Conservation (phyloP, 2,888 invertebrate genomes). For the Cerastoderma edule region DNA sequence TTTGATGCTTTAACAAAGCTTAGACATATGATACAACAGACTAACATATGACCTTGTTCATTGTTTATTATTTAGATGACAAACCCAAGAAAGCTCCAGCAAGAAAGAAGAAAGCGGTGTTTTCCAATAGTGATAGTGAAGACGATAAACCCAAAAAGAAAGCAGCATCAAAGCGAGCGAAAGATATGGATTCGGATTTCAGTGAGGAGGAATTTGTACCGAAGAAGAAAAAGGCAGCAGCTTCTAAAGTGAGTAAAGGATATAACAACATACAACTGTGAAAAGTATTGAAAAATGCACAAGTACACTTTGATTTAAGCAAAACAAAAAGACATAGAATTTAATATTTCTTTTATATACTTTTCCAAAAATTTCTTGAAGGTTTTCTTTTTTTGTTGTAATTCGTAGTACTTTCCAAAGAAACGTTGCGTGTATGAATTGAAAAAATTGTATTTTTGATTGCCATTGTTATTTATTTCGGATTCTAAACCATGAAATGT, state of each 20-base stretch:
- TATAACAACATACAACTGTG: too few relatives aligned
- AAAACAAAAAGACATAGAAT: background rate
- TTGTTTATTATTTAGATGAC: constrained; percentile 11
- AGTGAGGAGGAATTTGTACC: constrained; percentile 67
- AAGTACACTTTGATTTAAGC: too few relatives aligned
- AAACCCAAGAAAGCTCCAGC: constrained; percentile 50
- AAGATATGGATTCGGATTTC: constrained; percentile 57
- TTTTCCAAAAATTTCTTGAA: background rate
- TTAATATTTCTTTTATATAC: background rate
- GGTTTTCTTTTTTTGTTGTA: background rate
- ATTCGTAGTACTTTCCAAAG: too few relatives aligned
- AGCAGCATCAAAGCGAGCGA: constrained; percentile 55
- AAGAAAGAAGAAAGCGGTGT: constrained; percentile 49
- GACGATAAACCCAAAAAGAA: constrained; percentile 69
- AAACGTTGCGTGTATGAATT: too few relatives aligned
- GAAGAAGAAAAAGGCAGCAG: constrained; percentile 56
- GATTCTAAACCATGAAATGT: too few relatives aligned
- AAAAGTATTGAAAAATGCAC: too few relatives aligned
- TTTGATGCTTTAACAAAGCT: too few relatives aligned
- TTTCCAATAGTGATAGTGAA: constrained; percentile 45
- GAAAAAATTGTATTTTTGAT: too few relatives aligned
- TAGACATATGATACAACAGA: background rate
- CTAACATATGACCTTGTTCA: too few relatives aligned
- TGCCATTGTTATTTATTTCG: too few relatives aligned
- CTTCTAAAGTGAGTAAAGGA: too few relatives aligned